A percentile compares a stretch with the other conserved stretches of the same genome.
Evolutionary conservation across 2,888 invertebrate species (phyloP).

Genomic region (Caradrina kadenii): DNA sequence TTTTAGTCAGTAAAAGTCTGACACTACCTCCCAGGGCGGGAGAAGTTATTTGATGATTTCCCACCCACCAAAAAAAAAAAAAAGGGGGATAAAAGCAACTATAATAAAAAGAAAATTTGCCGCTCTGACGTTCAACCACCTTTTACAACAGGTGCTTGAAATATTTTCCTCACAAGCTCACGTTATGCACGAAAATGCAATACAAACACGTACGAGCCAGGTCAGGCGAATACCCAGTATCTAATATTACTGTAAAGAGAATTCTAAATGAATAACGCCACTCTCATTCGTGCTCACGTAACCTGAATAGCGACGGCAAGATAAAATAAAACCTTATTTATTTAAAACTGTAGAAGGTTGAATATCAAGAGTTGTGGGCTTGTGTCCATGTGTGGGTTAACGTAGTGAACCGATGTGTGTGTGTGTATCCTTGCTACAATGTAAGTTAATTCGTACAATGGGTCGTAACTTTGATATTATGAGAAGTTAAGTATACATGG

Average conservation of each 20-base stretch:
- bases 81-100: conserved; percentile 2
- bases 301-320: conserved; percentile 24
- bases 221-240: conserved; percentile 27
- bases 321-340: conserved; percentile 47
- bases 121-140: conserved; percentile 7
- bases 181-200: conserved; percentile 47
- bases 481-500: background rate
- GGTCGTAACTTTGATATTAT: background rate
- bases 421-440: conserved; percentile 2
- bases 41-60: too few relatives aligned
- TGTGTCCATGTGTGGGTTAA: conserved; percentile 7
- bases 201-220: conserved; percentile 32
- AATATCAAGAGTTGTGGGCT: conserved; percentile 38
- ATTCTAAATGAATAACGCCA: conserved; percentile 52
- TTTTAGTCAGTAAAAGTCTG: too few relatives aligned
- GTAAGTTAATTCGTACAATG: background rate
- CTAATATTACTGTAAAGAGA: conserved; percentile 48
- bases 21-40: too few relatives aligned
- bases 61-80: too few relatives aligned
- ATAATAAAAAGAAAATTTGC: conserved; percentile 37
- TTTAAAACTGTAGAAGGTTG: conserved; percentile 30
- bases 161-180: conserved; percentile 42
- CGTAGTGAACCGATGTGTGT: background rate
- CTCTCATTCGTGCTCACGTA: conserved; percentile 23
- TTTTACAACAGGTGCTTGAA: conserved; percentile 37